These are phyloP conservation scores for Rhodophaea formosa DNA, from an alignment of 2,888 invertebrate genomes.

Conservation along the genomic window DNA sequence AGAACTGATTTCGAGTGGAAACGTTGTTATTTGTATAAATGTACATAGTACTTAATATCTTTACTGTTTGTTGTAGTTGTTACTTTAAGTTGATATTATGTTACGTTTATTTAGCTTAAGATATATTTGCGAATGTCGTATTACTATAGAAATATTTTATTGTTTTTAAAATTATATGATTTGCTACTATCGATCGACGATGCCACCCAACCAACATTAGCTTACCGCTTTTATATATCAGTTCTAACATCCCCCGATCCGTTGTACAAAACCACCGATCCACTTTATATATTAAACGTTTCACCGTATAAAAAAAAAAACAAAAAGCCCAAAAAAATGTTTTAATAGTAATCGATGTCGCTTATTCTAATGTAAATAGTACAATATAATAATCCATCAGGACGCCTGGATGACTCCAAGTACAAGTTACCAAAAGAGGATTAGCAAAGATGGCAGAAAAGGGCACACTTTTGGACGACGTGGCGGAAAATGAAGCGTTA, in stretches of 20 bases:
- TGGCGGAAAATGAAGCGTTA: not conserved
- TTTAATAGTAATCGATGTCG: slow-evolving; percentile 10
- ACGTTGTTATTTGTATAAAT: slow-evolving; percentile 2
- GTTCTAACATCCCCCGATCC: not conserved
- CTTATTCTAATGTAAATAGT: not conserved
- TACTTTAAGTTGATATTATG: slow-evolving; percentile 1
- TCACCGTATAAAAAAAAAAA: not conserved
- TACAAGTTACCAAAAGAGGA: not conserved
- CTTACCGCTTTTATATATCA: not conserved
- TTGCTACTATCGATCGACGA: not conserved
- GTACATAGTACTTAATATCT: slow-evolving; percentile 9
- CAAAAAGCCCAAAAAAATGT: slow-evolving; percentile 7
- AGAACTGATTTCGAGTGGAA: slow-evolving; percentile 1
- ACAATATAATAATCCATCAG: not conserved
- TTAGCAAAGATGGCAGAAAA: not conserved
- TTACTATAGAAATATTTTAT: not conserved
- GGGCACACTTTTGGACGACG: not conserved
- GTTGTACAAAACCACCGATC: not conserved
- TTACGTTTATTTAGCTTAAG: slow-evolving; percentile 2
- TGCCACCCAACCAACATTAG: not conserved
- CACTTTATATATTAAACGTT: not conserved
- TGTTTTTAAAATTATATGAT: not conserved
- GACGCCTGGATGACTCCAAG: slow-evolving; percentile 3
- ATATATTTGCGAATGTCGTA: slow-evolving; percentile 3
- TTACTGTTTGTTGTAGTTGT: not conserved